phyloP scores from a whole-genome alignment of 2,113 vertebrate genomes.

The Xenopus laevis region DNA sequence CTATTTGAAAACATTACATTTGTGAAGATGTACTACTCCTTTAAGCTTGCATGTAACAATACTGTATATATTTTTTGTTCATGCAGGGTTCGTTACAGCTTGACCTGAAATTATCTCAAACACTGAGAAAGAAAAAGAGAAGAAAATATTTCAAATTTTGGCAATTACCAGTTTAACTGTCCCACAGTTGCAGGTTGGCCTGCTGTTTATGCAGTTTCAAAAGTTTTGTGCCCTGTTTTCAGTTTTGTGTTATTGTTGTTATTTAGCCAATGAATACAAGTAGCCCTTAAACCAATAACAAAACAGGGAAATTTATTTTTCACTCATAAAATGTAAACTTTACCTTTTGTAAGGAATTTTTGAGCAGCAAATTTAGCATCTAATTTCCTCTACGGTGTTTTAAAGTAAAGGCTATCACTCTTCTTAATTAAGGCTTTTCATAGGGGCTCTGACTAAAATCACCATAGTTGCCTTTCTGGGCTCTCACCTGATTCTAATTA shows the following conservation, averaged over 20 bases:
- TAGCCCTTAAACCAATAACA: neutral
- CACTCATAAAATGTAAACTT: conserved; percentile 15
- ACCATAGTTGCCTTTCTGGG: conserved; percentile 73
- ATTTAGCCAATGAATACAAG: neutral
- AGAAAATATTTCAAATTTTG: neutral
- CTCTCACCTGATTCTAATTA: conserved; percentile 91
- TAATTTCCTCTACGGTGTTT: conserved; percentile 65
- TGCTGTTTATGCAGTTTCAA: neutral
- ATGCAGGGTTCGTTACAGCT: too few relatives aligned
- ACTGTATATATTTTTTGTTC: too few relatives aligned
- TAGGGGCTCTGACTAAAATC: conserved; percentile 79
- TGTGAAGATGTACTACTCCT: too few relatives aligned
- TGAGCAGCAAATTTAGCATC: conserved; percentile 67
- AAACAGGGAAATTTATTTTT: conserved; percentile 18
- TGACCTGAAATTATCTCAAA: too few relatives aligned
- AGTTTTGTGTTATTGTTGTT: neutral
- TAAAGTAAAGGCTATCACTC: conserved; percentile 87
- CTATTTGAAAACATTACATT: too few relatives aligned
- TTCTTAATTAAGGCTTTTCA: conserved; percentile 88
- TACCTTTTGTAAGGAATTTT: conserved; percentile 54
- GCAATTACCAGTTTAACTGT: neutral
- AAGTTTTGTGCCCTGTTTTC: neutral
- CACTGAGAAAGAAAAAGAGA: too few relatives aligned
- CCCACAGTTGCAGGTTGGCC: neutral
- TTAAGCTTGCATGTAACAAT: too few relatives aligned